Percentiles rank a stretch among this genome's conserved stretches.
These are phyloP conservation scores for Synanthedon myopaeformis DNA, from an alignment of 2,888 invertebrate genomes.

Conservation along the genomic window DNA sequence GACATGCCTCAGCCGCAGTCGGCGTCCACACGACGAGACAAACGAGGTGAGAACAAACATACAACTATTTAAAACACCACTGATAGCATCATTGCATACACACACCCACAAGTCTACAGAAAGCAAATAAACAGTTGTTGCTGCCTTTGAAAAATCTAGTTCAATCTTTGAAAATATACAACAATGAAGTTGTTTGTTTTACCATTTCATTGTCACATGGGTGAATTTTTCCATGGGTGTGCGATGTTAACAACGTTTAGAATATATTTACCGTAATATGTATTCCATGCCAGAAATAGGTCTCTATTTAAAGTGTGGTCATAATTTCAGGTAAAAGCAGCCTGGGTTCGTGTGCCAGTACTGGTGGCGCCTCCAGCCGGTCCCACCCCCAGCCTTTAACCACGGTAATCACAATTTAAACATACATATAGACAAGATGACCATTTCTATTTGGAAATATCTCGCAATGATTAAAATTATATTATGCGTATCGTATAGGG, in stretches of 20 bases:
- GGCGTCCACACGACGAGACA: constrained; percentile 57
- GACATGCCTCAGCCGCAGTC: constrained; percentile 71
- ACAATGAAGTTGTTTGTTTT: too few species aligned
- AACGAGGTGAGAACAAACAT: constrained; percentile 37
- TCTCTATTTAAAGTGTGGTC: not conserved
- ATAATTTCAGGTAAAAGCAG: constrained; percentile 57
- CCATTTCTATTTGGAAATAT: not conserved
- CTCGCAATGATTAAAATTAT: not conserved
- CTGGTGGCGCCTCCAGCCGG: constrained; percentile 66
- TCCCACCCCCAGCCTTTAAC: constrained; percentile 62
- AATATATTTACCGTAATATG: not conserved
- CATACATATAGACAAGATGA: not conserved
- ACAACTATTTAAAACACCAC: too few species aligned
- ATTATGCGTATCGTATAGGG: constrained; percentile 27
- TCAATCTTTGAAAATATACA: too few species aligned
- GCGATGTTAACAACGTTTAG: not conserved
- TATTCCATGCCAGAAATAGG: not conserved
- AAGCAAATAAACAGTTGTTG: too few species aligned
- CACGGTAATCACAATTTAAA: constrained; percentile 33
- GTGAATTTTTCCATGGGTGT: too few species aligned
- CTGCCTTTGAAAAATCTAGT: too few species aligned
- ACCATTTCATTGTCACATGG: too few species aligned
- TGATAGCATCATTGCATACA: too few species aligned
- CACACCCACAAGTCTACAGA: too few species aligned
- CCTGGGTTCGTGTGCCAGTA: constrained; percentile 78